phyloP scores from a whole-genome alignment of 2,797 vertebrate genomes.

The Buphagus erythrorhynchus region DNA sequence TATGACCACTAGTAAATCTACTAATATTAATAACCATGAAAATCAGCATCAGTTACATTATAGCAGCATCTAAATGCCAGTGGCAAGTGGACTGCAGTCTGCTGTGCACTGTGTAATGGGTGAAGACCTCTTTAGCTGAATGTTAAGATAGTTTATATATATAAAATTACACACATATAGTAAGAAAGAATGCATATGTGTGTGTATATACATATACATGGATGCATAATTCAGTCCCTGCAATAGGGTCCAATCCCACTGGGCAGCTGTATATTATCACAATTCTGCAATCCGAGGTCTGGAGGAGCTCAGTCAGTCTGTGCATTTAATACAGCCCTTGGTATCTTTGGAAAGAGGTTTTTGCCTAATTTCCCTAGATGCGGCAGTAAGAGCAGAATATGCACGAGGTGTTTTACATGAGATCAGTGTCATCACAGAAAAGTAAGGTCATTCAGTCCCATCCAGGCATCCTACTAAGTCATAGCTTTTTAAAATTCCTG shows the following conservation, averaged over 20 bases:
- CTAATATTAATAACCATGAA: neutral
- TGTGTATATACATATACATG: accelerated
- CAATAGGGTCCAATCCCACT: neutral
- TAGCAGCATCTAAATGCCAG: neutral
- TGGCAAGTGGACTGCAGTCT: neutral
- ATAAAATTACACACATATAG: neutral
- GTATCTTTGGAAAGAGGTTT: neutral
- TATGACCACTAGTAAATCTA: neutral
- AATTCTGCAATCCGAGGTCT: neutral
- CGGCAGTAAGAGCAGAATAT: neutral
- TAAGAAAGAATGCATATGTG: neutral
- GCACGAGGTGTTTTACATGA: neutral
- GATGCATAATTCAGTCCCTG: neutral
- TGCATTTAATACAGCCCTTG: neutral
- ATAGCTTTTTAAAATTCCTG: neutral
- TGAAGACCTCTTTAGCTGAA: neutral
- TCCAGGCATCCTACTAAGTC: neutral
- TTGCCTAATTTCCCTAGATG: neutral
- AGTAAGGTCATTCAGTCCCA: neutral
- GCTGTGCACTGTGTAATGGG: neutral
- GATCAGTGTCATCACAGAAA: neutral
- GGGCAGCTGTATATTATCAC: neutral
- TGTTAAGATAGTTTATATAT: neutral
- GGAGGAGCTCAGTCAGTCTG: neutral
- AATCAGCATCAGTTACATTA: neutral